Percentiles rank a stretch among this genome's conserved stretches.
Evolutionary conservation across 2,888 invertebrate genomes (phyloP).

Genomic region (Iphiclides podalirius): DNA sequence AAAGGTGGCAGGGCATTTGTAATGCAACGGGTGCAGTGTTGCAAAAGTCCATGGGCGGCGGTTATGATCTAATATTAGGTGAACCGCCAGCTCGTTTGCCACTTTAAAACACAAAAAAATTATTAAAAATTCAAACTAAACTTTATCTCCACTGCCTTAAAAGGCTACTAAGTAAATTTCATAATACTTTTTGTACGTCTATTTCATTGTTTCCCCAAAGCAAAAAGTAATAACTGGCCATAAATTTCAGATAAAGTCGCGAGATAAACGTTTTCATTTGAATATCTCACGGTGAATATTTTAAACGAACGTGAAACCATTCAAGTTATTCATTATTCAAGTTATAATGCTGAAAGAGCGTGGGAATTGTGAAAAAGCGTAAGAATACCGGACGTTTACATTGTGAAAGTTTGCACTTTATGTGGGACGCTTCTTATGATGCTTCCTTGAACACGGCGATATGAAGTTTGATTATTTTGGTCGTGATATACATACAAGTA

Average conservation of each 20-base stretch:
- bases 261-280: background rate
- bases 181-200: background rate
- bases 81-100: no score
- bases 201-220: background rate
- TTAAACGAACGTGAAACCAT: background rate
- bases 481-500: no score
- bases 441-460: background rate
- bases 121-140: no score
- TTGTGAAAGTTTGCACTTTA: slow-evolving; percentile 4
- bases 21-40: no score
- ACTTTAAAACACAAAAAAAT: no score
- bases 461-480: background rate
- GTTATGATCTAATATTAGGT: no score
- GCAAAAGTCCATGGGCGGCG: no score
- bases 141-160: no score
- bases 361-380: slow-evolving; percentile 2
- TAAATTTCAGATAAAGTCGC: slow-evolving; percentile 1
- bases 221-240: background rate
- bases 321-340: slow-evolving; percentile 3
- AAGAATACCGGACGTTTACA: slow-evolving; percentile 3
- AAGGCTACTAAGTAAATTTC: background rate
- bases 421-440: background rate
- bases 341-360: background rate
- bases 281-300: background rate
- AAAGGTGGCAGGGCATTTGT: no score